Base-by-base conservation (phyloP, 2,797 vertebrate species). In the Clarias platycephalus region DNA sequence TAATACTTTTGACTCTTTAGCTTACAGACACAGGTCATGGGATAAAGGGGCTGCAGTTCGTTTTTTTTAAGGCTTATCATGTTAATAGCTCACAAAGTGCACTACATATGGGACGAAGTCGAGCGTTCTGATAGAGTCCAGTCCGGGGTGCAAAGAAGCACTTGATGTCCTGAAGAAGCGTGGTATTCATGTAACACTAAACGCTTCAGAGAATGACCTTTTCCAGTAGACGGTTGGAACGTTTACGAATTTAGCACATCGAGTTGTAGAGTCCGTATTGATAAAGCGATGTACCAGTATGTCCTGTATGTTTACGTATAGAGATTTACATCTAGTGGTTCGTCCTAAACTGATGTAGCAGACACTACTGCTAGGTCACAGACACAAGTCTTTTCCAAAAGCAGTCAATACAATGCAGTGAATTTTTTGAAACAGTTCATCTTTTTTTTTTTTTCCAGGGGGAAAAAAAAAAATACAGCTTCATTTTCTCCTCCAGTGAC, bases 51-150 rank as follows among this genome's bases (percentile, higher is more conserved):
- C 92, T 90, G 91, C 88, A 90, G 53, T 92, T 92, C 4, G 5
- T 91, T 82, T 90, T 88, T 86, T 81, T 95, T 95, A 95, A 96
- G 94, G 94, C 94, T 89, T 93, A 91, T 93, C 88, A 91, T 93
- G 91, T 94, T 93, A 93, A 92, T 92, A 91, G 93, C 90, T 90
- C 86, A 91, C 91, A 94, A 95, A 95, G 94, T 95, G 94, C 94
- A 93, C 92, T 90, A 92, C 84, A 64, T 87, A 85, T 71, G 83
- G 80, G 84, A 44, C 12, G 68, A 86, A 78, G 37, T 81, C 53
- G 55, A 81, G 83, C 77, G 16, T 26, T 71, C 83, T n/a, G 26
- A 84, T 34, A 70, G 70, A 77, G 63, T 24, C n/a, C n/a, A 55
- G 71, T 53, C 71, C 44, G 76, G 55, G 53, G 60, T 26, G 80